phyloP scores from a whole-genome alignment of 2,888 invertebrate species.

The Axea sp. region DNA sequence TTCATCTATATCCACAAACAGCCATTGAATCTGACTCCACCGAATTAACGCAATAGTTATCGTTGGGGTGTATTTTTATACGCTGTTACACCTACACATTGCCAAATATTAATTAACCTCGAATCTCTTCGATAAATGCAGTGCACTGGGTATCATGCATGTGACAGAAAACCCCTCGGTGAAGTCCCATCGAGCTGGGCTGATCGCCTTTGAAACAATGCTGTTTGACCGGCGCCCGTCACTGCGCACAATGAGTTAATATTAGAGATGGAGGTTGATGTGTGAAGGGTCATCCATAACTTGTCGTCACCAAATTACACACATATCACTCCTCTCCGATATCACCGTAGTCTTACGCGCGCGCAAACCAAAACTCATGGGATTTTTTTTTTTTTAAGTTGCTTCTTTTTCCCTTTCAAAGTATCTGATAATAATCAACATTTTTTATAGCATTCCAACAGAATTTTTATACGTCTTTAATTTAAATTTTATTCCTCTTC shows the following conservation, averaged over 20 bases:
- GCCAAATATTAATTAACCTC: constrained; percentile 59
- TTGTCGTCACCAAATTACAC: constrained; percentile 61
- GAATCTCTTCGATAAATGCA: constrained; percentile 52
- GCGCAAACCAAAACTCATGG: constrained; percentile 8
- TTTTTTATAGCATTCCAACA: too few relatives aligned
- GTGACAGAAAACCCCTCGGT: constrained; percentile 63
- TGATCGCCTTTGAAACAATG: constrained; percentile 64
- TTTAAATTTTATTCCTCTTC: too few relatives aligned
- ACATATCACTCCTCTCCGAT: constrained; percentile 35
- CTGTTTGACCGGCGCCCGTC: constrained; percentile 62
- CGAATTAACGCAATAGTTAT: constrained; percentile 7
- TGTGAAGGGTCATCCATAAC: constrained; percentile 64
- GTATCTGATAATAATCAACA: too few relatives aligned
- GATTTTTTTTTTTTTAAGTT: background rate
- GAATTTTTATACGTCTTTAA: too few relatives aligned
- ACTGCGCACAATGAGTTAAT: constrained; percentile 60
- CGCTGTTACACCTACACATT: constrained; percentile 49
- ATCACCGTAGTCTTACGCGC: too few relatives aligned
- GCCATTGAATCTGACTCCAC: too few relatives aligned
- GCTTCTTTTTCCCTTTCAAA: background rate
- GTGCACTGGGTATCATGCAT: constrained; percentile 56
- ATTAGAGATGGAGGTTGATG: constrained; percentile 59
- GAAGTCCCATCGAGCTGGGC: constrained; percentile 59
- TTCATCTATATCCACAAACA: too few relatives aligned
- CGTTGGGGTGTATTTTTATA: constrained; percentile 27